phyloP scores from a whole-genome alignment of 2,797 vertebrate species.

The Urosaurus nigricauda region DNA sequence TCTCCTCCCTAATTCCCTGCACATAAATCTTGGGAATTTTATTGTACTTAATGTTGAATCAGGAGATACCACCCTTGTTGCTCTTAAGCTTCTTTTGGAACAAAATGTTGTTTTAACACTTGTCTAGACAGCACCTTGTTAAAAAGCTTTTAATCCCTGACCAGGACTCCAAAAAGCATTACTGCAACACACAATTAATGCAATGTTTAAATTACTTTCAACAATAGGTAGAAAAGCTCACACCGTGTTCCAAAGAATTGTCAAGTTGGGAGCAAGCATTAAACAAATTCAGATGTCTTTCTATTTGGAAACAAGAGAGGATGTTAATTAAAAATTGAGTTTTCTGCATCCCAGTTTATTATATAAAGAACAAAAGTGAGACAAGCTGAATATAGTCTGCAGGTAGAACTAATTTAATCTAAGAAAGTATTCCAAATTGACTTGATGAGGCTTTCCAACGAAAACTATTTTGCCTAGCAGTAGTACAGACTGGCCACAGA shows the following conservation, averaged over 20 bases:
- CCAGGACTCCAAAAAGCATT: conserved; percentile 27
- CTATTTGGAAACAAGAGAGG: neutral
- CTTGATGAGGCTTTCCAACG: neutral
- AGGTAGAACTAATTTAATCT: neutral
- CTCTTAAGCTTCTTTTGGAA: conserved; percentile 40
- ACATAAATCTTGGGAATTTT: conserved; percentile 41
- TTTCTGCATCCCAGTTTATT: neutral
- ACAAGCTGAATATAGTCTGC: conserved; percentile 12
- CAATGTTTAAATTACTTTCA: conserved; percentile 45
- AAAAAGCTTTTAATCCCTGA: conserved; percentile 51
- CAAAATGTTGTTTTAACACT: conserved; percentile 49
- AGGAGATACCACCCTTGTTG: conserved; percentile 42
- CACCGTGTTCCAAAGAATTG: neutral
- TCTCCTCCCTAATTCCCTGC: conserved; percentile 16
- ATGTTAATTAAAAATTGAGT: conserved; percentile 31
- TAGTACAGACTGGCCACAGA: too few species aligned
- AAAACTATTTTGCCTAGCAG: neutral
- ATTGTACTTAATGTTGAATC: conserved; percentile 40
- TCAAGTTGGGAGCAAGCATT: conserved; percentile 42
- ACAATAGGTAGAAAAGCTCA: conserved; percentile 33
- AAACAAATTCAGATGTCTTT: conserved; percentile 35
- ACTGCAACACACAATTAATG: conserved; percentile 35
- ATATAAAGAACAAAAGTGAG: neutral
- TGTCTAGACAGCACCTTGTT: conserved; percentile 55
- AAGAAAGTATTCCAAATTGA: neutral